Evolutionary conservation across 2,113 vertebrate genomes (phyloP).

Genomic region (Megaceryle torquata): DNA sequence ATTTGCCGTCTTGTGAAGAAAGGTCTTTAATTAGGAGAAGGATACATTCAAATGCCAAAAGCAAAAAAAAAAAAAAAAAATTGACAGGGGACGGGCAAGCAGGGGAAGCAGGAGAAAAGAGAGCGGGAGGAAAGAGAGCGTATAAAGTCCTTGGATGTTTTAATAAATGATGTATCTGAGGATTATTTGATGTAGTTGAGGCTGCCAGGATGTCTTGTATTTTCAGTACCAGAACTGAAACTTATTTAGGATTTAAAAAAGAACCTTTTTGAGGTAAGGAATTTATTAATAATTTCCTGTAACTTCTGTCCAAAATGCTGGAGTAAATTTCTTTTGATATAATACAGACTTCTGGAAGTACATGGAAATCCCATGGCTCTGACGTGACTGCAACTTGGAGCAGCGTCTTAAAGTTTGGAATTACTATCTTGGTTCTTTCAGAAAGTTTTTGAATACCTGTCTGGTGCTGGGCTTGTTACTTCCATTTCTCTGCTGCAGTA

Average conservation of each 20-base stretch:
- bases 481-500: neutral
- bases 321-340: conserved; percentile 47
- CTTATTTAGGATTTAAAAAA: conserved; percentile 45
- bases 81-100: neutral
- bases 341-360: neutral
- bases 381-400: neutral
- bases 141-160: conserved; percentile 50
- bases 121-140: conserved; percentile 13
- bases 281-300: conserved; percentile 51
- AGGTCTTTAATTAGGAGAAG: conserved; percentile 48
- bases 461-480: neutral
- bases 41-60: conserved; percentile 14
- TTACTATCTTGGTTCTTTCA: neutral
- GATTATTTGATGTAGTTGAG: conserved; percentile 56
- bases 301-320: conserved; percentile 46
- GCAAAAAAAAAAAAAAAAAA: neutral
- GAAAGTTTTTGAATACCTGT: neutral
- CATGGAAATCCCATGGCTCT: neutral
- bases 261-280: conserved; percentile 44
- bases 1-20: conserved; percentile 40
- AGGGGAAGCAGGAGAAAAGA: conserved; percentile 14
- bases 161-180: conserved; percentile 67
- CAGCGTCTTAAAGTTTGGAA: neutral
- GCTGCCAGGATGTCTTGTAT: conserved; percentile 48
- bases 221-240: conserved; percentile 42